These are phyloP conservation scores for Sclerurus mexicanus DNA, from an alignment of 2,113 vertebrate genomes.

Conservation along the genomic window DNA sequence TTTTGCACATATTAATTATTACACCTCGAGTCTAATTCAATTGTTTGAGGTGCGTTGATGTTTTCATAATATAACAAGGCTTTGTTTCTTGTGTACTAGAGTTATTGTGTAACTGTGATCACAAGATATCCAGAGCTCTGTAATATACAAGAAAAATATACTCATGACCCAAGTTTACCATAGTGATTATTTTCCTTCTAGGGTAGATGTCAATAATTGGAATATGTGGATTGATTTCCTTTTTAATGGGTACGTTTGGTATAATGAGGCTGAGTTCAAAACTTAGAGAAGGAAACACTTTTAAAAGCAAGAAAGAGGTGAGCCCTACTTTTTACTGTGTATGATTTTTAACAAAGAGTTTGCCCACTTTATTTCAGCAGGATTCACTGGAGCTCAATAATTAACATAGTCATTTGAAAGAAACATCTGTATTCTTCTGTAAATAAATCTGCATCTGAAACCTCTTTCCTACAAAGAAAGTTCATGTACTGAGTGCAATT, in stretches of 20 bases:
- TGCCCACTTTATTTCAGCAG: neutral
- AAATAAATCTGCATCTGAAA: neutral
- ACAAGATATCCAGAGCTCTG: conserved; percentile 23
- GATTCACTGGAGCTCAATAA: neutral
- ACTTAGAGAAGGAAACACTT: neutral
- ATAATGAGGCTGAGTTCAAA: neutral
- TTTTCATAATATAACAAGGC: conserved; percentile 34
- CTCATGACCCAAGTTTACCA: neutral
- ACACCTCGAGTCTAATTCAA: conserved; percentile 51
- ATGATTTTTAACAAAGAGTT: neutral
- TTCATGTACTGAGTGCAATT: neutral
- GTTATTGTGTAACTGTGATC: conserved; percentile 50
- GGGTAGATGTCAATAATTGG: neutral
- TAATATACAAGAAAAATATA: neutral
- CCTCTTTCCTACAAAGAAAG: neutral
- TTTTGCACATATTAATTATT: conserved; percentile 65
- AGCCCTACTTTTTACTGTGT: neutral
- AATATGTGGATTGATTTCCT: neutral
- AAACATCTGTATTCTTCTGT: neutral
- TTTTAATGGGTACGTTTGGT: neutral
- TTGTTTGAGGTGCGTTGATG: conserved; percentile 48
- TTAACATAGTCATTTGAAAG: neutral
- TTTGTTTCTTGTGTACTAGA: conserved; percentile 18
- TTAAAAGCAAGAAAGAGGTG: neutral
- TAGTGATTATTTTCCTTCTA: neutral